Conservation (phyloP, 2,888 invertebrate genomes). For the Trachelus iudaicus region DNA sequence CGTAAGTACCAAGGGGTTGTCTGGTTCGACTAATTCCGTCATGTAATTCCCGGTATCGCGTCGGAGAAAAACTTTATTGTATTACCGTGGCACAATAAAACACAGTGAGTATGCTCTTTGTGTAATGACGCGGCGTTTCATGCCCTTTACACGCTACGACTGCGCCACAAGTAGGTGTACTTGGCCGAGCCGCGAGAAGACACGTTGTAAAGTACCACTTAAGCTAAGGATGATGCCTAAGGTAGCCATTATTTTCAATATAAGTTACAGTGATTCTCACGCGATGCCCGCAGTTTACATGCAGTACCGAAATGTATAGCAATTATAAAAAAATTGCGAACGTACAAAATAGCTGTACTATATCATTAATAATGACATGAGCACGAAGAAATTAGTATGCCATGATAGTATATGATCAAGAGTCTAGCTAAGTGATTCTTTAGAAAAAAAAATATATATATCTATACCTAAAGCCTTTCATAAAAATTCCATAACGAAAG, state of each 20-base stretch:
- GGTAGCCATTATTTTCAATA: constrained; percentile 33
- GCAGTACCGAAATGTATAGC: background rate
- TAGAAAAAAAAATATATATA: background rate
- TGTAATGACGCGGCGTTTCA: constrained; percentile 61
- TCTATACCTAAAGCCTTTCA: background rate
- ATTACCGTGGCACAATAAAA: constrained; percentile 53
- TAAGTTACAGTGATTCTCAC: constrained; percentile 36
- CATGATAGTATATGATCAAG: background rate
- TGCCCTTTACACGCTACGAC: constrained; percentile 46
- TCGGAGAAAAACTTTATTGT: constrained; percentile 37
- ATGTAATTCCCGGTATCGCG: constrained; percentile 27
- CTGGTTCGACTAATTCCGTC: constrained; percentile 29
- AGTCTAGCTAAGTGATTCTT: background rate
- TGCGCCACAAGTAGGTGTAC: constrained; percentile 45
- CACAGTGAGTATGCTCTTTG: constrained; percentile 63
- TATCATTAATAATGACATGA: background rate
- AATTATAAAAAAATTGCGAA: background rate
- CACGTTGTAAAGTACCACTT: constrained; percentile 31
- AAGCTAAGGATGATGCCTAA: background rate
- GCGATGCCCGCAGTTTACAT: background rate
- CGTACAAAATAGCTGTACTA: background rate
- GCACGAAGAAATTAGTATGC: background rate
- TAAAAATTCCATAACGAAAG: background rate
- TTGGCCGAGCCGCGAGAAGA: constrained; percentile 5
- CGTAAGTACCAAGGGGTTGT: background rate